Percentiles rank a stretch among this genome's conserved stretches.
These are phyloP conservation scores for Vulpes ferrilata DNA, from an alignment of 2,113 vertebrate genomes.

Conservation along the genomic window DNA sequence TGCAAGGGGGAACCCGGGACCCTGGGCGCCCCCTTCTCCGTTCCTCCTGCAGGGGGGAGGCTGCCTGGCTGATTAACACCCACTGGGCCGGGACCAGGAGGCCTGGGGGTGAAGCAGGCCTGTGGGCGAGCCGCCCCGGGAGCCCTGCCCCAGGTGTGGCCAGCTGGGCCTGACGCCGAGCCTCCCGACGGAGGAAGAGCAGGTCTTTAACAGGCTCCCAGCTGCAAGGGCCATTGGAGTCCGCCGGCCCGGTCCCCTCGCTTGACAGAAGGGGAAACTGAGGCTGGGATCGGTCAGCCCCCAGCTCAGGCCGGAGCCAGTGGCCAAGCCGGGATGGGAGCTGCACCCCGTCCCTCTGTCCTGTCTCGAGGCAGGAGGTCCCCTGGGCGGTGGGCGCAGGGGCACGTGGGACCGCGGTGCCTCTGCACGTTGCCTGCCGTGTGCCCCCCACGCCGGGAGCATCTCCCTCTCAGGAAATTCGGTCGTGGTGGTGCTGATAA, in stretches of 20 bases:
- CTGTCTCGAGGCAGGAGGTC: fast-evolving
- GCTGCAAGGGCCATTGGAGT: neutral
- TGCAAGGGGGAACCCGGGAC: neutral
- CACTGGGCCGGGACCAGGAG: neutral
- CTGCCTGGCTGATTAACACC: neutral
- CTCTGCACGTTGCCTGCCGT: fast-evolving
- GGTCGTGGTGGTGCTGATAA: fast-evolving
- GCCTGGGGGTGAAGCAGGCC: fast-evolving
- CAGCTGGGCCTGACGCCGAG: neutral
- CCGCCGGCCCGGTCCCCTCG: neutral
- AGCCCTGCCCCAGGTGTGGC: neutral
- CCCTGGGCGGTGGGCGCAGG: fast-evolving
- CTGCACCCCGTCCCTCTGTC: fast-evolving
- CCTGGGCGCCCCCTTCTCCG: neutral
- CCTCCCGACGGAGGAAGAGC: fast-evolving
- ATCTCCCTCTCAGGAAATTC: fast-evolving
- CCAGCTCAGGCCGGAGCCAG: neutral
- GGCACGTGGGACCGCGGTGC: no score
- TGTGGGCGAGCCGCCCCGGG: fast-evolving
- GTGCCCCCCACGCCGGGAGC: fast-evolving
- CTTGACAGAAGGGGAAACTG: neutral
- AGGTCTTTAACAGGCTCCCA: neutral
- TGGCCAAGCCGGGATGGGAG: fast-evolving
- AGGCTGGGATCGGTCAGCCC: neutral
- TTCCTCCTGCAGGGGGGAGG: neutral